Percentiles rank a stretch among this genome's conserved stretches.
Conservation (phyloP, 2,888 invertebrate species). For the Eudemis profundana region DNA sequence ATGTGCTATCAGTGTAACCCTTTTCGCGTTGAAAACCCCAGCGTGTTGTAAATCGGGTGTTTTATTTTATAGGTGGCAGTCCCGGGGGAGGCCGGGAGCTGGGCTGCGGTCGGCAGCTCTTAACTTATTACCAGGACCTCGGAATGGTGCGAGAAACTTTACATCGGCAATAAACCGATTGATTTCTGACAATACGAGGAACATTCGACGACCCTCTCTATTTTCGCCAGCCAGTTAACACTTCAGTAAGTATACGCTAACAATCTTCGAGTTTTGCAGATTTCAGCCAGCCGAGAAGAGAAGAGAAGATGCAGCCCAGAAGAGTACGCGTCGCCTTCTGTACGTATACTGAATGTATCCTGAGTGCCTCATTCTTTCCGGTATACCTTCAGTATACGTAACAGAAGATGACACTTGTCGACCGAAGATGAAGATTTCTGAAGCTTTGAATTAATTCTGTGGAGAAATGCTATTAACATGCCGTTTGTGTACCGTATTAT, state of each 20-base stretch:
- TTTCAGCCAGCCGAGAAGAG: slow-evolving; percentile 51
- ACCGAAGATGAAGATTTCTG: slow-evolving; percentile 62
- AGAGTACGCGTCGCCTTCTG: slow-evolving; percentile 93
- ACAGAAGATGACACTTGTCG: slow-evolving; percentile 96
- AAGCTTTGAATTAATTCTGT: slow-evolving; percentile 44
- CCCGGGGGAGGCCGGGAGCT: slow-evolving; percentile 67
- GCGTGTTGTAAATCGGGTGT: slow-evolving; percentile 82
- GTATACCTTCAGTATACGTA: slow-evolving; percentile 99
- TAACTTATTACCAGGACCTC: slow-evolving; percentile 72
- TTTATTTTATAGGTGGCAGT: slow-evolving; percentile 83
- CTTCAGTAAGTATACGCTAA: slow-evolving; percentile 32
- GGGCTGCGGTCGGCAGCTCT: slow-evolving; percentile 72
- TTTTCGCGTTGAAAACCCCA: slow-evolving; percentile 74
- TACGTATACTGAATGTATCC: slow-evolving; percentile 99
- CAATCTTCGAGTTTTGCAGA: slow-evolving; percentile 56
- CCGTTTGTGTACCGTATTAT: too few relatives aligned
- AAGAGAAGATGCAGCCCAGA: slow-evolving; percentile 62
- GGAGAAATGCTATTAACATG: slow-evolving; percentile 12
- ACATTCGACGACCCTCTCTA: neutral
- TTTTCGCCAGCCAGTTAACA: neutral
- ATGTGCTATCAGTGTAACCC: slow-evolving; percentile 77
- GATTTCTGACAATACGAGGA: slow-evolving; percentile 23
- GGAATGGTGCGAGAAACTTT: slow-evolving; percentile 64
- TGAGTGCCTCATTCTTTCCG: slow-evolving; percentile 98
- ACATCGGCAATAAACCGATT: slow-evolving; percentile 56